Percentiles rank a stretch among this genome's conserved stretches.
Evolutionary conservation across 2,113 vertebrate genomes (phyloP).

Genomic region (Boulengeromyrus knoepffleri): DNA sequence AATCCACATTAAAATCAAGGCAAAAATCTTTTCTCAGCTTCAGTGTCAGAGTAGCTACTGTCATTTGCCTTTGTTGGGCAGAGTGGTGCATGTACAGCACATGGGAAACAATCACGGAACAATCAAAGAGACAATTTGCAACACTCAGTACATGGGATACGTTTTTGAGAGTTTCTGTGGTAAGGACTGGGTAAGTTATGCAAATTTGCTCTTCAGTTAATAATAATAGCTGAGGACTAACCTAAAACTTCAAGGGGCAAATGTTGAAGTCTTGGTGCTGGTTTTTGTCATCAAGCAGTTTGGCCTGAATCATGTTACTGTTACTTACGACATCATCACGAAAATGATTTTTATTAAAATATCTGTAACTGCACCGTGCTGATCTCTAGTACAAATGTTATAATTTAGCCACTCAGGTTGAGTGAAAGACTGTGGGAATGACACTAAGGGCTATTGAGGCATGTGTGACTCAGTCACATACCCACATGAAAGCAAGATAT

Average conservation of each 20-base stretch:
- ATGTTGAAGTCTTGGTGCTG: not conserved
- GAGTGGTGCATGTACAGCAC: not conserved
- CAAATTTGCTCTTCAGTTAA: not conserved
- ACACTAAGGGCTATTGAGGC: not conserved
- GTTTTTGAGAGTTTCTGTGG: not conserved
- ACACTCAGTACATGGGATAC: not conserved
- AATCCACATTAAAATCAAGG: not conserved
- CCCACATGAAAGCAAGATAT: not conserved
- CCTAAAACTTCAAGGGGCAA: not conserved
- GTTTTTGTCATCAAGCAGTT: not conserved
- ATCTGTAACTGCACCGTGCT: not conserved
- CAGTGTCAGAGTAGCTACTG: not conserved
- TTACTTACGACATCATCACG: not conserved
- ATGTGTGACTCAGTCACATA: not conserved
- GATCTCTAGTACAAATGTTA: not conserved
- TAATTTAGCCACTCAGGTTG: not conserved
- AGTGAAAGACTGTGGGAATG: not conserved
- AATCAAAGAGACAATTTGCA: not conserved
- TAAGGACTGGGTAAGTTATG: not conserved
- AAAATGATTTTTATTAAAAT: not conserved
- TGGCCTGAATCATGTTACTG: not conserved
- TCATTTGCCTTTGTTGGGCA: not conserved
- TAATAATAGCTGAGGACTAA: not conserved
- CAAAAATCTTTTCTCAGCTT: not conserved
- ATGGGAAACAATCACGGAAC: not conserved